Conservation (phyloP, 2,888 invertebrate species). For the Macrostomum cliftonense region DNA sequence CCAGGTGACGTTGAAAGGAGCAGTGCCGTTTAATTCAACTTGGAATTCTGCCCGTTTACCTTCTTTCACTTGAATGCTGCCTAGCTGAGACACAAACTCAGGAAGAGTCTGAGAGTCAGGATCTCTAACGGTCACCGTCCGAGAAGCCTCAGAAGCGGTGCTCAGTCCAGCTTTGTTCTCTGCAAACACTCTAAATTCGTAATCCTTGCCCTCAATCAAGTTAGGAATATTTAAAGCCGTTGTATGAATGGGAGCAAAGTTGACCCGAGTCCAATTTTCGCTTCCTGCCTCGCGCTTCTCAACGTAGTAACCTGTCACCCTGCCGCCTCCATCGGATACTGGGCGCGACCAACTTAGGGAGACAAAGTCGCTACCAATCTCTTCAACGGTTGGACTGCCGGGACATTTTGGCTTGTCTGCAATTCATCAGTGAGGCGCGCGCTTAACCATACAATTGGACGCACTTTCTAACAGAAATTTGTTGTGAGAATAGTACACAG, state of each 20-base stretch:
- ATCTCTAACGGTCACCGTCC: constrained; percentile 73
- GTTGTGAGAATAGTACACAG: too few species aligned
- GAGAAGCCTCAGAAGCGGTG: constrained; percentile 64
- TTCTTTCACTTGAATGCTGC: constrained; percentile 69
- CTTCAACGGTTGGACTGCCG: constrained; percentile 68
- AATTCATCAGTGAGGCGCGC: too few species aligned
- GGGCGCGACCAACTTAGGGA: constrained; percentile 89
- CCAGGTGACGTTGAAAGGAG: constrained; percentile 76
- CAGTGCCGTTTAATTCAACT: constrained; percentile 69
- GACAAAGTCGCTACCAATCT: constrained; percentile 91
- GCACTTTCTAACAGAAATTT: too few species aligned
- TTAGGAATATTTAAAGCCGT: constrained; percentile 80
- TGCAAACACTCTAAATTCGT: constrained; percentile 90
- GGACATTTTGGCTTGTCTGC: constrained; percentile 75
- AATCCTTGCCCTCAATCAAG: constrained; percentile 84
- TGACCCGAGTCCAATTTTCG: constrained; percentile 70
- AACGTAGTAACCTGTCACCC: constrained; percentile 93
- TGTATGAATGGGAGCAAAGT: constrained; percentile 47
- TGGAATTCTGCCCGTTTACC: constrained; percentile 83
- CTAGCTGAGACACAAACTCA: constrained; percentile 64
- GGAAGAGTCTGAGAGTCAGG: constrained; percentile 64
- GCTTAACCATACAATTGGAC: too few species aligned
- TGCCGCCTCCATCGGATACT: constrained; percentile 74
- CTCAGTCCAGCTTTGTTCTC: constrained; percentile 84
- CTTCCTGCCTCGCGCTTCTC: constrained; percentile 76